These are phyloP conservation scores for Globia sparganii DNA, from an alignment of 2,888 invertebrate genomes.

Conservation along the genomic window DNA sequence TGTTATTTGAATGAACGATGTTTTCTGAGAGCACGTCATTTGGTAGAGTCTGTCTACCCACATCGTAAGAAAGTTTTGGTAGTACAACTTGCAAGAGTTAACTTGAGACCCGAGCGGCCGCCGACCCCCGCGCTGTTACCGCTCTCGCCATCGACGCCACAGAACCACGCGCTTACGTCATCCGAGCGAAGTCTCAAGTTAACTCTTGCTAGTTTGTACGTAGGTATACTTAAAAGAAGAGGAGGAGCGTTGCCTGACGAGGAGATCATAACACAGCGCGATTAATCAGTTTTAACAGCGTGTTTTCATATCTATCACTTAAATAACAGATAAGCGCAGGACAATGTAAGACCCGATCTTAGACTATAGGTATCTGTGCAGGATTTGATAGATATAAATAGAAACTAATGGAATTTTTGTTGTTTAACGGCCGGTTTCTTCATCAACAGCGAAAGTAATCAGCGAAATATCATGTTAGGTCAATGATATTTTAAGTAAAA, in stretches of 20 bases:
- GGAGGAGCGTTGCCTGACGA: not conserved
- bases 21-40: not conserved
- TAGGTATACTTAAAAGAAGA: not conserved
- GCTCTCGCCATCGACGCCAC: not conserved
- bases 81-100: not conserved
- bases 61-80: not conserved
- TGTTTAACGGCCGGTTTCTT: not conserved
- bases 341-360: not conserved
- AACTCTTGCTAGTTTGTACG: not conserved
- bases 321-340: not conserved
- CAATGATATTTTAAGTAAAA: not conserved
- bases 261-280: not conserved
- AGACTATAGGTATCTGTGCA: not conserved
- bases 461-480: not conserved
- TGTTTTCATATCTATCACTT: not conserved
- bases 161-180: not conserved
- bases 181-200: not conserved
- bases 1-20: conserved; percentile 16
- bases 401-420: not conserved
- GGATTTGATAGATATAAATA: conserved; percentile 34
- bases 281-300: not conserved
- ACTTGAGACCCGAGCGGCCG: not conserved
- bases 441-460: not conserved
- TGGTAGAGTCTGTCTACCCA: not conserved
- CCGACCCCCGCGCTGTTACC: not conserved